Base-by-base conservation (phyloP, 2,113 vertebrate species). In the Seriola dumerili region DNA sequence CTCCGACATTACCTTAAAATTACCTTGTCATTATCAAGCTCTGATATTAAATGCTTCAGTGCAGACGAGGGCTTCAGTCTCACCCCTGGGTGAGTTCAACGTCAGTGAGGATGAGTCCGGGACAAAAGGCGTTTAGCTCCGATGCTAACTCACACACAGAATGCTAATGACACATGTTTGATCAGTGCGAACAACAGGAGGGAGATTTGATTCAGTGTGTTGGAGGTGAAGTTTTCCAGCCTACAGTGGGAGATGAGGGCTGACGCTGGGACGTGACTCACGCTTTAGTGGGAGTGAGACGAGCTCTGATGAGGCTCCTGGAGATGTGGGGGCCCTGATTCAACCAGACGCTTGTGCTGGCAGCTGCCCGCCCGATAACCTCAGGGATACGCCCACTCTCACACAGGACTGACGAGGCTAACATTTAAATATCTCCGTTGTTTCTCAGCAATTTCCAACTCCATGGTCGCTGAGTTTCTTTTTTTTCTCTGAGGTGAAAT, bases 311-410 rank as follows among this genome's bases (percentile, higher is more conserved):
- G 52, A 19, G 11, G 65, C 52, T 65, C 8, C 59, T 50, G 72
- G 58, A 76, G 34, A 61, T 32, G 34, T 62, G 32, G 19, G 72
- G 23, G 67, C 34, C 1, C 54, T 68, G 62, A 83, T 83, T 61
- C 3, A 61, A 67, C 9, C 36, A 34, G 63, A 73, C 25, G 21
- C 52, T 0, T 66, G 58, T 19, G 29, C 40, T 58, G 80, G 67
- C 1, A 64, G 80, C 72, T 71, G 59, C 52, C 23, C 34, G 29
- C 13, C 40, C 0, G 29, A 71, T 83, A 36, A 83, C 58, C 66
- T 76, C 21, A 6, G 29, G n/a, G 29, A 64, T 12, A 38, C 65
- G 1, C 66, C 57, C 38, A 44, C 66, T 55, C 44, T 29, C 0
- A 10, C 42, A 23, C 50, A 6, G 13, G 19, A 29, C 69, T 7